Conservation (phyloP, 1,140 invertebrate genomes). For the Archegozetes longisetosus region DNA sequence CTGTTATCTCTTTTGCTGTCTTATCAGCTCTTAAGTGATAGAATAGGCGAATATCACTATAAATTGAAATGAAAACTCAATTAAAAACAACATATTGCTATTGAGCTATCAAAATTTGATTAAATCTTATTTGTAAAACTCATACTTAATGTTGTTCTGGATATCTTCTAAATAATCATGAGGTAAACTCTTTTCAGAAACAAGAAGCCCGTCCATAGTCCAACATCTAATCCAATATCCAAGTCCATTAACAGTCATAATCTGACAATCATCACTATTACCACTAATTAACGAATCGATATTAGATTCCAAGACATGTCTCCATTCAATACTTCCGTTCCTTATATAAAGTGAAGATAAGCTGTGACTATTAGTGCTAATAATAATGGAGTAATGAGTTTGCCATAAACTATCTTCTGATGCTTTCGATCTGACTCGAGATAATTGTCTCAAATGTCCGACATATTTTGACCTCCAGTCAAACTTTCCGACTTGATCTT, state of each 20-base stretch:
- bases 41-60: not conserved
- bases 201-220: conserved; percentile 33
- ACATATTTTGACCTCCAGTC: conserved; percentile 60
- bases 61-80: not conserved
- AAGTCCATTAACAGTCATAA: conserved; percentile 50
- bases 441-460: conserved; percentile 58
- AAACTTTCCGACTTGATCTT: conserved; percentile 24
- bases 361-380: conserved; percentile 75
- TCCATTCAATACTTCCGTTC: conserved; percentile 63
- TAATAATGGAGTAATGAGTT: conserved; percentile 23
- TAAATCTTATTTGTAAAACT: too few species aligned
- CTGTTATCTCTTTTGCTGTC: conserved; percentile 15
- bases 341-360: conserved; percentile 63
- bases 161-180: not conserved
- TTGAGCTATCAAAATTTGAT: not conserved
- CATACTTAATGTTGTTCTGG: not conserved
- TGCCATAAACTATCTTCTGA: conserved; percentile 41
- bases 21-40: conserved; percentile 8
- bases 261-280: conserved; percentile 29
- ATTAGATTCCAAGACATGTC: conserved; percentile 49
- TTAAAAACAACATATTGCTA: not conserved
- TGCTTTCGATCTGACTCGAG: conserved; percentile 56
- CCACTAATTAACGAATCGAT: not conserved
- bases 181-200: conserved; percentile 7
- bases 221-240: conserved; percentile 58